phyloP scores from a whole-genome alignment of 2,113 vertebrate species.

The Physeter macrocephalus region DNA sequence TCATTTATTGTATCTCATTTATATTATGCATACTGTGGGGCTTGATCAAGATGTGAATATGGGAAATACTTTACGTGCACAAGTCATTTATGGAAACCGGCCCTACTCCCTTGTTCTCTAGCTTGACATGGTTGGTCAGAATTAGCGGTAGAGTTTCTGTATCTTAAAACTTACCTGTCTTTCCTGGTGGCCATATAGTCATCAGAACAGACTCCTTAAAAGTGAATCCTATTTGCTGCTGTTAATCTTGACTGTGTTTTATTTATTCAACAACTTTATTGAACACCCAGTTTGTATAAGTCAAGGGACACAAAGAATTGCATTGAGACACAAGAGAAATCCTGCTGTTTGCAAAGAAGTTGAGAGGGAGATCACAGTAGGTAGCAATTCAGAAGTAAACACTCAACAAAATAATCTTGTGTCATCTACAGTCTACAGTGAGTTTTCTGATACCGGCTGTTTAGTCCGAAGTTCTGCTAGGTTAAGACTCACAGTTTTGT shows the following conservation, averaged over 20 bases:
- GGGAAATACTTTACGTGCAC: not conserved
- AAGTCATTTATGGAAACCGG: not conserved
- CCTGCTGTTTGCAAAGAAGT: not conserved
- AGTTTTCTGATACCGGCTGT: not conserved
- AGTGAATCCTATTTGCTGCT: not conserved
- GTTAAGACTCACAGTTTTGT: not conserved
- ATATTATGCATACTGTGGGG: not conserved
- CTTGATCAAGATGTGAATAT: not conserved
- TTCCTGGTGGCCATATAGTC: not conserved
- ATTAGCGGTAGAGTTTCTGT: not conserved
- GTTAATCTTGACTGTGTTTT: not conserved
- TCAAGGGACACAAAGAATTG: not conserved
- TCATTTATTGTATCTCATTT: not conserved
- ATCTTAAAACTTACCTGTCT: not conserved
- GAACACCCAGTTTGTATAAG: constrained; percentile 5
- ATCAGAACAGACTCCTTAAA: not conserved
- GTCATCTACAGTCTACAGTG: not conserved
- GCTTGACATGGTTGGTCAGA: not conserved
- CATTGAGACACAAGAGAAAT: not conserved
- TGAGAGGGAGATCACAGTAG: not conserved
- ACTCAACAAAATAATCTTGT: not conserved
- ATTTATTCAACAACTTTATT: constrained; percentile 23
- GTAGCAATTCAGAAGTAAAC: not conserved
- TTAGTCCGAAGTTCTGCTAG: not conserved
- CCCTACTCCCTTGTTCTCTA: not conserved